Evolutionary conservation across 2,888 invertebrate species (phyloP).

Genomic region (Drosophila acutilabella): DNA sequence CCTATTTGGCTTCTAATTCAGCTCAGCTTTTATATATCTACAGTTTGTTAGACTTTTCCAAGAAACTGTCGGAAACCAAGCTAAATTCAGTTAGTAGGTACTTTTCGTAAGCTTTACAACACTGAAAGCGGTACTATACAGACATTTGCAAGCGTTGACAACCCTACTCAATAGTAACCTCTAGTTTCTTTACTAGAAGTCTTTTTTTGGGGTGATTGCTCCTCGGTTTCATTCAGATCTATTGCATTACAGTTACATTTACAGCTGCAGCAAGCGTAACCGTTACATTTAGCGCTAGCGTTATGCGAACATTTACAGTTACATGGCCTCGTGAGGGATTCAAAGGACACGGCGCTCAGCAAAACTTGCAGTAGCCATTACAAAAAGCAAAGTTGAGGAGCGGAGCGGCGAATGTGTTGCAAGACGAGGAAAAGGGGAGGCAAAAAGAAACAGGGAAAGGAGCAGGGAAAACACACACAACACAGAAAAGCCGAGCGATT

Average conservation of each 20-base stretch:
- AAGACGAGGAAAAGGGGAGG: not conserved
- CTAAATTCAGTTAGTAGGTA: too few species aligned
- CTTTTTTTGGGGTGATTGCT: not conserved
- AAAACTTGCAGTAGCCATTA: constrained; percentile 23
- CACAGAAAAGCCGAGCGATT: constrained; percentile 27
- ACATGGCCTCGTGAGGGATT: constrained; percentile 62
- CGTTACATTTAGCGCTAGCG: constrained; percentile 25
- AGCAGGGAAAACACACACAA: not conserved
- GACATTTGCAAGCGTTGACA: constrained; percentile 13
- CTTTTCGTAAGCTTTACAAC: too few species aligned
- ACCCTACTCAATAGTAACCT: constrained; percentile 12
- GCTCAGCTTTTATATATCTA: too few species aligned
- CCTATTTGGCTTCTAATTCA: not conserved
- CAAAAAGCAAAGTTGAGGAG: not conserved
- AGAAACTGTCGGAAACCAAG: too few species aligned
- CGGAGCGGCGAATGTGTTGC: not conserved
- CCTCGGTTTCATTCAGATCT: constrained; percentile 3
- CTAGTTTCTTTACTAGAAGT: too few species aligned
- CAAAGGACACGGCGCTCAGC: constrained; percentile 61
- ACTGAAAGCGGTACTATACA: too few species aligned
- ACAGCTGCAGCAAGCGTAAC: constrained; percentile 31
- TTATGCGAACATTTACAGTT: constrained; percentile 52
- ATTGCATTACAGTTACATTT: constrained; percentile 35
- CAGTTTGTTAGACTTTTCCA: too few species aligned
- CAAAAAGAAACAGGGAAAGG: constrained; percentile 10